phyloP scores from a whole-genome alignment of 2,113 vertebrate species.

The Cephalophus harveyi region DNA sequence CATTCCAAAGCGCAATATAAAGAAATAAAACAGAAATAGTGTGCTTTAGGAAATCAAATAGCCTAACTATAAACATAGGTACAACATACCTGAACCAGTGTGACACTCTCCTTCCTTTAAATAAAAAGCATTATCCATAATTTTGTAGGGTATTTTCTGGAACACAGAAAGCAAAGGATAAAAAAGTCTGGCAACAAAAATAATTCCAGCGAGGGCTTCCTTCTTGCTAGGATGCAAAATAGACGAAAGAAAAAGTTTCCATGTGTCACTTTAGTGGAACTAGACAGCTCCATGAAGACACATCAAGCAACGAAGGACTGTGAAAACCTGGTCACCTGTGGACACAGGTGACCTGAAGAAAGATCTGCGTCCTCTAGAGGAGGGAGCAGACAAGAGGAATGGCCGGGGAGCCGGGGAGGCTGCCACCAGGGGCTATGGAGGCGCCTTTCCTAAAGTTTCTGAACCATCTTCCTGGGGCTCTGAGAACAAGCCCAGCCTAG shows the following conservation, averaged over 20 bases:
- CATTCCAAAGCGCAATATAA: not conserved
- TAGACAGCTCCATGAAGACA: not conserved
- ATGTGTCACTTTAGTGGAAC: not conserved
- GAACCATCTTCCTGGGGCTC: not conserved
- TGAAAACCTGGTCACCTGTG: no score
- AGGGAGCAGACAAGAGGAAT: not conserved
- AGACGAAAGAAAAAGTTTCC: not conserved
- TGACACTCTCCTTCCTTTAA: not conserved
- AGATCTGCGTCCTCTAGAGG: not conserved
- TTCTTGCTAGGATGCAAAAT: not conserved
- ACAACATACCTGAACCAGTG: not conserved
- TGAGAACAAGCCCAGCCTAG: not conserved
- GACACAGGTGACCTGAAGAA: no score
- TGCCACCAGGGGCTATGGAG: not conserved
- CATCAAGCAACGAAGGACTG: not conserved
- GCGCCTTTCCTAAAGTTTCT: not conserved
- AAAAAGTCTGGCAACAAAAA: not conserved
- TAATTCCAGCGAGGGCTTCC: not conserved
- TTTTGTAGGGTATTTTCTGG: not conserved
- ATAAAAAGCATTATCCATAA: not conserved
- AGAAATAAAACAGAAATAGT: not conserved
- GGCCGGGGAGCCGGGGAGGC: not conserved
- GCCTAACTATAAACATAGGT: not conserved
- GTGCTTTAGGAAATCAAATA: not conserved
- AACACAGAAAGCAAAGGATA: not conserved